Base-by-base conservation (phyloP, 2,888 invertebrate species). In the Trachelus troglodyta region DNA sequence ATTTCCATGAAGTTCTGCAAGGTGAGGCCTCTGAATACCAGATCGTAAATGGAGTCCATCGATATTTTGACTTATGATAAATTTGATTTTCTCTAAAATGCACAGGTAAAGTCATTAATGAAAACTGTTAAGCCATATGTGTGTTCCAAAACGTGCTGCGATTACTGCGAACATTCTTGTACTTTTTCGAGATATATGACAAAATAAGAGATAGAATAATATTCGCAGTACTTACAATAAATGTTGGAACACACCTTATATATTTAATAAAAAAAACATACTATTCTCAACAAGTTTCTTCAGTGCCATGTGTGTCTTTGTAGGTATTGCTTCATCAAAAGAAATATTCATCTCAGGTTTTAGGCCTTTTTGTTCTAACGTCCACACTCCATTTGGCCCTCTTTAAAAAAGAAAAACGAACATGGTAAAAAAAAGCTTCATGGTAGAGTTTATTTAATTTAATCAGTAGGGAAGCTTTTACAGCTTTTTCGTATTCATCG, bases 1-100 rank as follows among this genome's bases (percentile, higher is more conserved):
- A 91, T 99, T 99, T 1, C 99, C 99, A 93, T 99, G 99, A 74
- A 99, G 93, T 92, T 99, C 99, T 12, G 98, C 95, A 81, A 99
- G 92, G 88, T 95, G 93, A 85, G 95, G 94, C 80, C 98, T 94
- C 0, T 94, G 93, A 80, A 99, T 92, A 4, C 99, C 99, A 11
- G 98, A 98, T 86, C 97, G 95, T 77, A 99, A 92, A 92, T 99
- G 99, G 75, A 99, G 93, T 0, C 99, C 99, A 93, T 99, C 99
- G 85, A 99, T 98, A 92, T 99, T 99, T 92, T 99, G 99, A 88
- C 98, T 98, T 34, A 99, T 94, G 56, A 99, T 94, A 89, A 96
- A 98, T 83, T 98, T 96, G 0, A 98, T 93, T 90, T 94, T 93
- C 71, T 94, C 95, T 89, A 92, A 9, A 56, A 56, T 23, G 9